A percentile compares a stretch with the other conserved stretches of the same genome.
Evolutionary conservation across 2,113 vertebrate species (phyloP).

Genomic region (Stomatorhinus ivindoensis): DNA sequence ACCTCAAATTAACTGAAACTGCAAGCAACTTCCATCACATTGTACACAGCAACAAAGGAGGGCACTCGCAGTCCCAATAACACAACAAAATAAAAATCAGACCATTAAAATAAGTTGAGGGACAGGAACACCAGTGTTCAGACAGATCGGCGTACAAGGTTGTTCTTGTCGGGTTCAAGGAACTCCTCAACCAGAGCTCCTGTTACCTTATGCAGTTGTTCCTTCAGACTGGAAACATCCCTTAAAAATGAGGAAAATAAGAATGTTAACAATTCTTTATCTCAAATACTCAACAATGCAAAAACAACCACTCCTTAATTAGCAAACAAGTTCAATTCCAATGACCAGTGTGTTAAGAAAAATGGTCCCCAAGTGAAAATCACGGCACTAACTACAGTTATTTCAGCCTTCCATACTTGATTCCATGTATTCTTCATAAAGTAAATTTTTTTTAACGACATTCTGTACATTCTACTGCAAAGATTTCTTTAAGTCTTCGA

Average conservation of each 20-base stretch:
- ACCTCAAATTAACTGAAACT: not conserved
- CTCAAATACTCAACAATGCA: not conserved
- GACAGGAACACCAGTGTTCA: slow-evolving; percentile 41
- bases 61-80: not conserved
- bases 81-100: not conserved
- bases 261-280: not conserved
- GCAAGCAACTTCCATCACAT: not conserved
- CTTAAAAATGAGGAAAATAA: slow-evolving; percentile 45
- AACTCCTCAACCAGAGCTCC: slow-evolving; percentile 70
- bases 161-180: slow-evolving; percentile 79
- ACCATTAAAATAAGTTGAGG: not conserved
- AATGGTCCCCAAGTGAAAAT: not conserved
- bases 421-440: not conserved
- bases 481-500: not conserved
- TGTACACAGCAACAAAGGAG: not conserved
- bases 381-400: not conserved
- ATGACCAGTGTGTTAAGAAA: not conserved
- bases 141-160: slow-evolving; percentile 66
- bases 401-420: not conserved
- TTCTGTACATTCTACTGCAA: not conserved
- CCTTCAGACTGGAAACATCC: slow-evolving; percentile 63
- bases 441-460: not conserved
- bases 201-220: slow-evolving; percentile 67
- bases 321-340: not conserved
- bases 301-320: not conserved